Evolutionary conservation across 1,140 invertebrate species (phyloP).

Genomic region (Drosophila sucinea): DNA sequence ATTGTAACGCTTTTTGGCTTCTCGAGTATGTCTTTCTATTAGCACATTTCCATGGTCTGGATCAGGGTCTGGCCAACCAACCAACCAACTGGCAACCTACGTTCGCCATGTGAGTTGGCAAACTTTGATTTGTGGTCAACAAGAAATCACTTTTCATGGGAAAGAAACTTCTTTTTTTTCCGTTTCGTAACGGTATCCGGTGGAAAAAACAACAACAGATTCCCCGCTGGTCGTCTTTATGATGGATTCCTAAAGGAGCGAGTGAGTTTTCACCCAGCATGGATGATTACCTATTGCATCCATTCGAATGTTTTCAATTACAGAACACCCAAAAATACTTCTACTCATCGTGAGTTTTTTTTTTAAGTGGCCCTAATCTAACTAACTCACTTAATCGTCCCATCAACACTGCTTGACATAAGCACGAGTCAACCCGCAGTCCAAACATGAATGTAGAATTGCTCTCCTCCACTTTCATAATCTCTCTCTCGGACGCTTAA

Average conservation of each 20-base stretch:
- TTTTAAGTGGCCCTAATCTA: constrained; percentile 20
- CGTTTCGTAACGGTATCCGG: constrained; percentile 39
- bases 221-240: constrained; percentile 29
- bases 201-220: constrained; percentile 24
- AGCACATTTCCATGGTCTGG: constrained; percentile 41
- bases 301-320: not conserved
- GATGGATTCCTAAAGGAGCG: not conserved
- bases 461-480: constrained; percentile 13
- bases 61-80: constrained; percentile 7
- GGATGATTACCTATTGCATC: not conserved
- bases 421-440: constrained; percentile 22
- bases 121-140: constrained; percentile 64
- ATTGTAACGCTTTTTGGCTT: constrained; percentile 65
- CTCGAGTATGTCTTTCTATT: constrained; percentile 67
- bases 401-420: constrained; percentile 18
- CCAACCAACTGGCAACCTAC: constrained; percentile 46
- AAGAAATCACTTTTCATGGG: constrained; percentile 66
- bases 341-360: not conserved
- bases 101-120: not conserved
- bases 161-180: constrained; percentile 36
- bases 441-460: not conserved
- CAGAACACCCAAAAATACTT: not conserved
- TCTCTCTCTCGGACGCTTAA: constrained; percentile 8
- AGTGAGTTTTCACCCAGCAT: not conserved
- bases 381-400: constrained; percentile 10